Conservation (phyloP, 2,888 invertebrate species). For the Lasioglossum pauxillum region DNA sequence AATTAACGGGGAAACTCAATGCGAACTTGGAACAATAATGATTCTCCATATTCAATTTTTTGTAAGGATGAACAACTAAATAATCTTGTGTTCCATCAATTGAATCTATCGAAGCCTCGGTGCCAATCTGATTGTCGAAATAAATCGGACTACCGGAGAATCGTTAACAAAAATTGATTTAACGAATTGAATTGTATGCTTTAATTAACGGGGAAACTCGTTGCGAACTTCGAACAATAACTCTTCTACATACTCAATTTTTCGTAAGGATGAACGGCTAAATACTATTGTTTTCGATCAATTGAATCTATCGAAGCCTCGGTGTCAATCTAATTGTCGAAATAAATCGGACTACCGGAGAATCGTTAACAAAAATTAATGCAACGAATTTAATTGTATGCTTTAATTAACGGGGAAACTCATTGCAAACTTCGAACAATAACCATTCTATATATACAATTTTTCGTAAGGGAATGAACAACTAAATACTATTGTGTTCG, state of each 20-base stretch:
- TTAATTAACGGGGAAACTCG: not conserved
- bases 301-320: no score
- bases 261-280: not conserved
- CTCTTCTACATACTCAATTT: not conserved
- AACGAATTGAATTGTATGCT: no score
- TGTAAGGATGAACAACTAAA: not conserved
- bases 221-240: not conserved
- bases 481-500: not conserved
- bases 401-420: not conserved
- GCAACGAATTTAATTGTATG: no score
- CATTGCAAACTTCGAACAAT: not conserved
- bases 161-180: not conserved
- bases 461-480: no score
- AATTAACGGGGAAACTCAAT: not conserved
- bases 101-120: no score
- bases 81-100: no score
- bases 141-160: not conserved
- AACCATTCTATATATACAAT: not conserved
- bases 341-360: not conserved
- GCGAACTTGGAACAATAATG: not conserved
- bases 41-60: not conserved
- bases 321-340: no score
- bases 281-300: not conserved
- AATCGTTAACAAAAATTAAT: not conserved
- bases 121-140: no score